Conservation (phyloP, 1,140 invertebrate genomes). For the Drosophila jambulina region DNA sequence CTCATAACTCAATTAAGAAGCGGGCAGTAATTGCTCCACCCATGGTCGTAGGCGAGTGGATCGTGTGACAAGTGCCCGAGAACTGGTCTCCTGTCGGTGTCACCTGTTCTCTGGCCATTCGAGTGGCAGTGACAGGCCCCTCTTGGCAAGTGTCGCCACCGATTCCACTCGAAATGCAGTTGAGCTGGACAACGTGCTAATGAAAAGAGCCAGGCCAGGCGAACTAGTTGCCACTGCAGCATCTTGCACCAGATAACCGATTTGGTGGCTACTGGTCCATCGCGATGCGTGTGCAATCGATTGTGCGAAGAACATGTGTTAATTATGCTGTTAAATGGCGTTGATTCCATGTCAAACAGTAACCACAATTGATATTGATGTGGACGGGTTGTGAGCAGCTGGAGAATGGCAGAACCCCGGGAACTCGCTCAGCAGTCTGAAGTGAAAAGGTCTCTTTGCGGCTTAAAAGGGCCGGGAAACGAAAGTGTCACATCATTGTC, state of each 20-base stretch:
- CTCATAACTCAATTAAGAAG: constrained; percentile 74
- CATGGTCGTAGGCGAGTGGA: constrained; percentile 40
- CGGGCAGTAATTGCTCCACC: constrained; percentile 23
- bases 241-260: constrained; percentile 71
- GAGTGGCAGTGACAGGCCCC: constrained; percentile 34
- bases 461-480: constrained; percentile 20
- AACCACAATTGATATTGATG: constrained; percentile 56
- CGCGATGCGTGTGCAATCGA: constrained; percentile 77
- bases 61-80: constrained; percentile 29
- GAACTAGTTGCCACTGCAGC: constrained; percentile 38
- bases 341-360: constrained; percentile 70
- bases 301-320: constrained; percentile 80
- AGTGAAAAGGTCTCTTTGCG: constrained; percentile 19
- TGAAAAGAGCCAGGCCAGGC: constrained; percentile 58
- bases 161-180: constrained; percentile 41
- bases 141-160: constrained; percentile 8
- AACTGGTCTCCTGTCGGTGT: constrained; percentile 26
- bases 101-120: constrained; percentile 38
- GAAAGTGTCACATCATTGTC: constrained; percentile 52
- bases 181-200: constrained; percentile 56
- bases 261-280: constrained; percentile 57
- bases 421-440: neutral
- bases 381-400: constrained; percentile 45
- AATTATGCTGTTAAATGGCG: constrained; percentile 75
- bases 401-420: constrained; percentile 10